phyloP scores from a whole-genome alignment of 2,797 vertebrate genomes.

The Tinamus major region DNA sequence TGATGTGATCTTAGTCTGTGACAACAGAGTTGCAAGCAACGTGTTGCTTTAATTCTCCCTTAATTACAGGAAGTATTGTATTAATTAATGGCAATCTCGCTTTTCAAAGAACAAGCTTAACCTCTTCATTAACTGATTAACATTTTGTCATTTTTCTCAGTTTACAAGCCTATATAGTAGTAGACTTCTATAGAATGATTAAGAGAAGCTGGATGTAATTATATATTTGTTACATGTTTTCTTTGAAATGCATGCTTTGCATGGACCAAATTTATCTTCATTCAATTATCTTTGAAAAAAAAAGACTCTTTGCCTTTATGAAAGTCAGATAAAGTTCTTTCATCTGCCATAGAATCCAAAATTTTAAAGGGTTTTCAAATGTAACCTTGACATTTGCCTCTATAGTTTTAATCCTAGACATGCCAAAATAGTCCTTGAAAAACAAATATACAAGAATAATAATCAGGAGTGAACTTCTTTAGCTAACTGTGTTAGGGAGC shows the following conservation, averaged over 20 bases:
- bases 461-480: neutral
- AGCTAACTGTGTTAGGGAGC: neutral
- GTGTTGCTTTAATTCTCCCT: neutral
- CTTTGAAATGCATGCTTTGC: neutral
- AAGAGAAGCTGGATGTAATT: neutral
- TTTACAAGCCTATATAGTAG: neutral
- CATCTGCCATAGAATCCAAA: neutral
- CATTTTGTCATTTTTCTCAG: neutral
- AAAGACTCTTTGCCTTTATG: neutral
- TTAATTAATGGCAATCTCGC: neutral
- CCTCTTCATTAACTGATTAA: neutral
- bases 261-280: neutral
- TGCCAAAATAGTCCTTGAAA: neutral
- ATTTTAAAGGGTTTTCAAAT: neutral
- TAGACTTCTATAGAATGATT: neutral
- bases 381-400: neutral
- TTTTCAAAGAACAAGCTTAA: neutral
- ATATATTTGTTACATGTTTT: neutral
- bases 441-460: neutral
- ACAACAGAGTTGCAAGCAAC: neutral
- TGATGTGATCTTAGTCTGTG: neutral
- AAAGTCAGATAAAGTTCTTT: neutral
- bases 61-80: neutral
- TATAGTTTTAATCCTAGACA: neutral
- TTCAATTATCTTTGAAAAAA: neutral